Conservation (phyloP, 2,797 vertebrate species). For the Cetoscarus ocellatus region DNA sequence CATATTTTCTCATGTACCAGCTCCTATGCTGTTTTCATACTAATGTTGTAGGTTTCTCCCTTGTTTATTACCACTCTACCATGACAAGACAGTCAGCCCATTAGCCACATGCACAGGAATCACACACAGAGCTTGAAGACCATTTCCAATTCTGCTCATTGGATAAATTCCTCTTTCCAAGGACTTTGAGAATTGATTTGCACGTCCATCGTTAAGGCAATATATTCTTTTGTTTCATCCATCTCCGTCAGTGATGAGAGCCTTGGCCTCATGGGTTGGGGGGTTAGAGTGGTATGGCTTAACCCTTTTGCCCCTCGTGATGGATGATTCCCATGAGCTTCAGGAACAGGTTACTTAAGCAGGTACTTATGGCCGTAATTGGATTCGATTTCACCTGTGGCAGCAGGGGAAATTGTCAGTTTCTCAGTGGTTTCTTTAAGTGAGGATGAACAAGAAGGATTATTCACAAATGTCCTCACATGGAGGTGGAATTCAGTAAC, state of each 20-base stretch:
- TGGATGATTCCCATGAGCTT: slow-evolving; percentile 54
- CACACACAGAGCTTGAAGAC: slow-evolving; percentile 4
- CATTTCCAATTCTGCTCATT: background rate
- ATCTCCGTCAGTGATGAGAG: slow-evolving; percentile 30
- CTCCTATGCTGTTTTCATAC: background rate
- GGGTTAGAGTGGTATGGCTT: slow-evolving; percentile 31
- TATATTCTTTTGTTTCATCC: slow-evolving; percentile 9
- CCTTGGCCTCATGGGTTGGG: slow-evolving; percentile 16
- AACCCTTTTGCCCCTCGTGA: slow-evolving; percentile 53
- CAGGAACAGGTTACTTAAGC: slow-evolving; percentile 67
- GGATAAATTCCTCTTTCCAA: slow-evolving; percentile 4
- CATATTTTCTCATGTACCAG: background rate
- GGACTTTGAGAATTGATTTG: slow-evolving; percentile 34
- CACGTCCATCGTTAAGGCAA: slow-evolving; percentile 5
- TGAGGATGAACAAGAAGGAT: slow-evolving; percentile 20
- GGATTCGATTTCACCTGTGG: slow-evolving; percentile 72
- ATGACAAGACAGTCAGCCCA: background rate
- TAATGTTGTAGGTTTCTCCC: background rate
- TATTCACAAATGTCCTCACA: slow-evolving; percentile 19
- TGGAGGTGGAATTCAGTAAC: background rate
- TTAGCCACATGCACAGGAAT: no score
- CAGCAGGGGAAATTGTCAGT: slow-evolving; percentile 27
- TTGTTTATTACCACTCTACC: background rate
- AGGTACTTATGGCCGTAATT: slow-evolving; percentile 75
- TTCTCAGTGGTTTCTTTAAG: slow-evolving; percentile 25